Conservation (phyloP, 2,113 vertebrate species). For the Sinocyclocheilus rhinocerous region DNA sequence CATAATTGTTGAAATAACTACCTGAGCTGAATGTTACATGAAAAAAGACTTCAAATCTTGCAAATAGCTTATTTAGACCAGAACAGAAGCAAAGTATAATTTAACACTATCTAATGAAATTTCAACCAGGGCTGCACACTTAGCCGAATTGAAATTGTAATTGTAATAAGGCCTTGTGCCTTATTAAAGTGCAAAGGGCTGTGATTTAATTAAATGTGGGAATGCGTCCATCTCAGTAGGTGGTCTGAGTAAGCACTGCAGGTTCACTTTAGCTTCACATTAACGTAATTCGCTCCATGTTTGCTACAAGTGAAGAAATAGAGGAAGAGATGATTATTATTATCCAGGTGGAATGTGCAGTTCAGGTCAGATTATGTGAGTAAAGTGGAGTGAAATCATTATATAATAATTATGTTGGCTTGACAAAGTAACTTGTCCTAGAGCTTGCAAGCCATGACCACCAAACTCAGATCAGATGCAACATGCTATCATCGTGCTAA, state of each 20-base stretch:
- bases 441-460: background rate
- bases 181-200: background rate
- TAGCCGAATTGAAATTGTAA: background rate
- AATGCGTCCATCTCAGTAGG: background rate
- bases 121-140: background rate
- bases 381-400: too few relatives aligned
- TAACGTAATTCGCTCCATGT: background rate
- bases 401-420: too few relatives aligned
- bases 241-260: background rate
- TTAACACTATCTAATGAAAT: background rate
- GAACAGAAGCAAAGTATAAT: background rate
- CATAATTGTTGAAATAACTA: background rate
- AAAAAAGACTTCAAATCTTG: background rate
- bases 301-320: conserved; percentile 1
- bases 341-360: background rate
- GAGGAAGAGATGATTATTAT: background rate
- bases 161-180: background rate
- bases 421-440: background rate
- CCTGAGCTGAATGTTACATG: background rate
- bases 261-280: background rate
- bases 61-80: background rate
- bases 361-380: background rate
- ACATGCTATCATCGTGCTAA: too few relatives aligned
- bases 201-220: background rate
- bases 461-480: too few relatives aligned